Percentiles rank a stretch among this genome's conserved stretches.
Evolutionary conservation across 2,888 invertebrate genomes (phyloP).

Genomic region (Willowsia nigromaculata): DNA sequence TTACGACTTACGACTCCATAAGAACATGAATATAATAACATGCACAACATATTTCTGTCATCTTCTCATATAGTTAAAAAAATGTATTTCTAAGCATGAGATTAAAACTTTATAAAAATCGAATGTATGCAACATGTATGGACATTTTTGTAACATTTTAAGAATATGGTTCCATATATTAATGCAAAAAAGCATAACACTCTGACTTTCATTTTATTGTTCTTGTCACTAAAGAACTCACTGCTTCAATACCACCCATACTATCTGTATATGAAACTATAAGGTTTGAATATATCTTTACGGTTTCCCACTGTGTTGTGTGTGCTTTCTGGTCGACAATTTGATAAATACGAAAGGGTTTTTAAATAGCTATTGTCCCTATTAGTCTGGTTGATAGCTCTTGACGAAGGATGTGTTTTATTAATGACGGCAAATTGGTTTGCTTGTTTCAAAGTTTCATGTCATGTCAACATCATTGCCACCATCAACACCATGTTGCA

Average conservation of each 20-base stretch:
- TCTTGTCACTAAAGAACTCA: neutral
- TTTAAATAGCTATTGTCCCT: constrained; percentile 63
- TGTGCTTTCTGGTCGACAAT: constrained; percentile 14
- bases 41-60: neutral
- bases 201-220: neutral
- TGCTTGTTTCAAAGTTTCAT: constrained; percentile 66
- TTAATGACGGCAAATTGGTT: constrained; percentile 66
- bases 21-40: no score
- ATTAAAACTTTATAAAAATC: constrained; percentile 4
- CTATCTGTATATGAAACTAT: no score
- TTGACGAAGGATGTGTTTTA: constrained; percentile 49
- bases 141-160: neutral
- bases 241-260: no score
- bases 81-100: neutral
- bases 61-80: constrained; percentile 12
- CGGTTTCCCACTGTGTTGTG: constrained; percentile 33
- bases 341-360: constrained; percentile 52
- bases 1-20: neutral
- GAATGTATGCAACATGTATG: neutral
- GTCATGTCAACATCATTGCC: constrained; percentile 53
- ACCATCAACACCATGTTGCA: neutral
- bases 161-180: neutral
- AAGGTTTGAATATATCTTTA: constrained; percentile 31
- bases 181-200: neutral
- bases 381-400: constrained; percentile 45